Evolutionary conservation across 64 coral and sea anemone species (phyloP).

Genomic region (Exaiptasia diaphana): DNA sequence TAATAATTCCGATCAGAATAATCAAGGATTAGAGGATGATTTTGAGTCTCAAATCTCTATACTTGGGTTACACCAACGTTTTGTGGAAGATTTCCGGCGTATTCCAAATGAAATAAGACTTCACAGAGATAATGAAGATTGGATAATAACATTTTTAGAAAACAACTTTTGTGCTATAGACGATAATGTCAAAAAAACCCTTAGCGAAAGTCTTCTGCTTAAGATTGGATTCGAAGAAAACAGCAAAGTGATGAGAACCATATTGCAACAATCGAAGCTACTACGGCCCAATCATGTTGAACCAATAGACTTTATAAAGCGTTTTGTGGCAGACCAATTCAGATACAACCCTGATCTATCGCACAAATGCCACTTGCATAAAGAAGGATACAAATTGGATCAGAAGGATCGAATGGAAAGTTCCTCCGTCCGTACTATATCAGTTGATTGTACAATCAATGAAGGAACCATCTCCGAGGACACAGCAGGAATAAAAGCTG

Average conservation of each 20-base stretch:
- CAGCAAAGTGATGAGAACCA: neutral
- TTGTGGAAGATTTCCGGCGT: too few relatives aligned
- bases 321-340: slow-evolving; percentile 18
- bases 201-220: neutral
- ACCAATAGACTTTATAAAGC: slow-evolving; percentile 14
- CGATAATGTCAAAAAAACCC: neutral
- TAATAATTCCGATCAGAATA: too few relatives aligned
- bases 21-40: too few relatives aligned
- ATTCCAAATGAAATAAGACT: neutral
- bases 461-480: too few relatives aligned
- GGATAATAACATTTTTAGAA: slow-evolving; percentile 14
- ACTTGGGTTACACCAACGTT: too few relatives aligned
- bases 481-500: too few relatives aligned
- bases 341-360: slow-evolving; percentile 9
- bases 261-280: neutral
- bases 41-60: too few relatives aligned
- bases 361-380: neutral
- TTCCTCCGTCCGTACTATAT: too few relatives aligned
- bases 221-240: slow-evolving; percentile 16
- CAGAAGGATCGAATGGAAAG: too few relatives aligned
- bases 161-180: neutral
- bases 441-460: too few relatives aligned
- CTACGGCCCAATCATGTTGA: slow-evolving; percentile 20
- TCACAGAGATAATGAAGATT: neutral
- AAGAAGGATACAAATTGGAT: too few relatives aligned